Base-by-base conservation (phyloP, 2,113 vertebrate species). In the Odontophorus gujanensis region DNA sequence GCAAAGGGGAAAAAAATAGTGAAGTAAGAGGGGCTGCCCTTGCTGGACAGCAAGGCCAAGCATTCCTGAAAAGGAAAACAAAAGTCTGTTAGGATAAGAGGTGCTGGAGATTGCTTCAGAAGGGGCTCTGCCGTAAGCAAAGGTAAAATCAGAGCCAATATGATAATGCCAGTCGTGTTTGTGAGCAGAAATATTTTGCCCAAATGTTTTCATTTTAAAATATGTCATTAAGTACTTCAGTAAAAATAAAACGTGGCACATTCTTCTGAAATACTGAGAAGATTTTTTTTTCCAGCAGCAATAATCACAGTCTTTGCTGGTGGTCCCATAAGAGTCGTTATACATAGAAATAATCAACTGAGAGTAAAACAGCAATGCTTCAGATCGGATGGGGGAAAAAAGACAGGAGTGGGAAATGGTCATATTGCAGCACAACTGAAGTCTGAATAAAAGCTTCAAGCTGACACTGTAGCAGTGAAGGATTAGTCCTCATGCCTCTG, bases 11-110 rank as follows among this genome's bases (percentile, higher is more conserved):
- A 91, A 72, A 96, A 93, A 97, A 93, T 14, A 81, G 36, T 93
- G 94, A 95, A 86, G 92, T 94, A 94, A 95, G 55, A 90, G 47
- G 81, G 65, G 42, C 47, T 79, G 91, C 91, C 93, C 96, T 96
- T 96, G 93, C 91, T 93, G 80, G 7, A 13, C 24, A 32, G 85
- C 80, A 91, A 96, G 65, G 82, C 87, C 94, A 93, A 97, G 92
- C 74, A 75, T 77, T 92, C 61, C 85, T 53, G 86, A 89, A 94
- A 95, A 93, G 34, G 84, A 96, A 94, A 97, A 96, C 85, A 93
- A 91, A 95, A 95, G 80, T 79, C 79, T 69, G 51, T 19, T 47
- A 50, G 91, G 93, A 80, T 84, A 91, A 91, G 84, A 95, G 84
- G 63, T 85, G 92, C 63, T 88, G 50, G 83, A 87, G 67, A 65